Base-by-base conservation (phyloP, 53 echinoderm and acorn worm genomes). In the Zoroaster sp. region DNA sequence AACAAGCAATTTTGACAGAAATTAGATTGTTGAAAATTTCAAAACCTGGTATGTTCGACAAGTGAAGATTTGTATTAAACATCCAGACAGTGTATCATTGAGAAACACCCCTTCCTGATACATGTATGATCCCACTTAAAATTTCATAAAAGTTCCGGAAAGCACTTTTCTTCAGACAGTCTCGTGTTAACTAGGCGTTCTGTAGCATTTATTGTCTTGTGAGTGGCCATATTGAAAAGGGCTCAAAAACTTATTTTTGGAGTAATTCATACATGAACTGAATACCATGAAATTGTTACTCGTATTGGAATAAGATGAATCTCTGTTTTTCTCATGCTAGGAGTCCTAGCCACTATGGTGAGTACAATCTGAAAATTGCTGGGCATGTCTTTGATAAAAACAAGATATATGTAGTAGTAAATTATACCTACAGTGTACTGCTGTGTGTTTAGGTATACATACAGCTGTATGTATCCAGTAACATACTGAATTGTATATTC, bases 281-380 rank as follows among this genome's bases (percentile, higher is more conserved):
- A 28, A 17, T 67, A 66, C n/a, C 41, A 13, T 45, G 1, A 40
- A 9, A 32, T 4, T 39, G 23, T 38, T 1, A 36, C 8, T 41
- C n/a, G 75, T n/a, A 25, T 0, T 25, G 21, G 3, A 20, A 63
- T 38, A 71, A 45, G 71, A 85, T 85, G 85, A 85, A 21, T 85
- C 51, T 85, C 13, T 85, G 85, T 71, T 85, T 85, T 70, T 85
- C 85, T 35, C 85, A 70, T 23, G 1, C 21, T 4, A 85, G 85
- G 37, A 85, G 46, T 36, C 25, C 20, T 13, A 85, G 71, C 30
- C 20, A 4, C 18, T 70, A 69, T 42, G 85, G 85, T 85, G 70
- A 85, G 85, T 82, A 5, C 5, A 5, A 45, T n/a, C n/a, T n/a
- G n/a, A n/a, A n/a, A n/a, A n/a, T n/a, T n/a, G n/a, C n/a, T n/a